Percentiles rank a stretch among this genome's conserved stretches.
Evolutionary conservation across 1,140 invertebrate species (phyloP).

Genomic region (Pseudomyrmex concolor): DNA sequence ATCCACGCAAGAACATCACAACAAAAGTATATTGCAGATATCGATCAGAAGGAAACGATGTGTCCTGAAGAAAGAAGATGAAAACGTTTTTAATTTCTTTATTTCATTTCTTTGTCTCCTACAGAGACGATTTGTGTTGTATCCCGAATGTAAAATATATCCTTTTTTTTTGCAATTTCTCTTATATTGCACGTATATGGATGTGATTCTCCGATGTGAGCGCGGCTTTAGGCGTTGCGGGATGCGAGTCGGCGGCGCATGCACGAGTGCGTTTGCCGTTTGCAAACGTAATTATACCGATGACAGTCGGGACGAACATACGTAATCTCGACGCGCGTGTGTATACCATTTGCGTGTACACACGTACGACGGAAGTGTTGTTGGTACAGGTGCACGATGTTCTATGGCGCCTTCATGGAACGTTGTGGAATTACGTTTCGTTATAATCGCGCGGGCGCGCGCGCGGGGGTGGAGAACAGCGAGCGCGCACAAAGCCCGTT

Average conservation of each 20-base stretch:
- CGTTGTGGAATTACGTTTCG: slow-evolving; percentile 52
- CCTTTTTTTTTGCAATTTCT: slow-evolving; percentile 13
- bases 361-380: slow-evolving; percentile 21
- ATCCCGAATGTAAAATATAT: neutral
- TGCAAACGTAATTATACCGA: slow-evolving; percentile 73
- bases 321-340: slow-evolving; percentile 37
- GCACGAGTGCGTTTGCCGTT: slow-evolving; percentile 61
- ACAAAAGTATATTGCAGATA: too few relatives aligned
- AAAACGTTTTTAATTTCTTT: too few relatives aligned
- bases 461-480: neutral
- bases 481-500: slow-evolving; percentile 24
- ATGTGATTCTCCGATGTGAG: slow-evolving; percentile 13
- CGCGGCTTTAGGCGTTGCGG: slow-evolving; percentile 23
- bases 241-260: slow-evolving; percentile 33
- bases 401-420: slow-evolving; percentile 45
- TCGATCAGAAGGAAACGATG: too few relatives aligned
- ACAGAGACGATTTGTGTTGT: neutral
- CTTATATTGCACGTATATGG: too few relatives aligned
- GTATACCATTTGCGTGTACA: slow-evolving; percentile 27
- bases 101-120: too few relatives aligned
- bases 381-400: slow-evolving; percentile 54
- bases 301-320: slow-evolving; percentile 62
- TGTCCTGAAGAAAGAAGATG: too few relatives aligned
- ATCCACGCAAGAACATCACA: too few relatives aligned
- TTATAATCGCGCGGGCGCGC: slow-evolving; percentile 36